Conservation (phyloP, 2,113 vertebrate species). For the Ammodytes marinus region DNA sequence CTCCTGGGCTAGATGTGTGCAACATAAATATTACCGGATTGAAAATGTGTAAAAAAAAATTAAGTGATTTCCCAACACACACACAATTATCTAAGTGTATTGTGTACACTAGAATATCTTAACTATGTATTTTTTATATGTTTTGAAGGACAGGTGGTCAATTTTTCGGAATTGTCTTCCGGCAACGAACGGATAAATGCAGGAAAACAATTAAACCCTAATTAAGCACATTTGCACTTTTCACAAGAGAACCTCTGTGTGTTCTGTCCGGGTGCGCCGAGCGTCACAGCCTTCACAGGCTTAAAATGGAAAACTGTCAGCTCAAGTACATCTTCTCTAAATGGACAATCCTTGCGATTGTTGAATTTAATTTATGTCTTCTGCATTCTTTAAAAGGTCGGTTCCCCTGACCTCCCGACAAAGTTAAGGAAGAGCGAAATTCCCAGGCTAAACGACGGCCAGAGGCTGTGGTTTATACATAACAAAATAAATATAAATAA, state of each 20-base stretch:
- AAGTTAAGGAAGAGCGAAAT: constrained; percentile 87
- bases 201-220: constrained; percentile 22
- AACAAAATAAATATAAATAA: not conserved
- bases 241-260: constrained; percentile 72
- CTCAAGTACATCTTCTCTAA: constrained; percentile 92
- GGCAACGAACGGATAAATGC: constrained; percentile 7
- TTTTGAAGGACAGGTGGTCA: not conserved
- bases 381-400: constrained; percentile 96
- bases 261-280: constrained; percentile 15
- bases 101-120: constrained; percentile 2
- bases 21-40: not conserved
- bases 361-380: constrained; percentile 97
- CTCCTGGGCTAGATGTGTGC: not conserved
- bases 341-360: constrained; percentile 90
- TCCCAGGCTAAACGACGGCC: constrained; percentile 73
- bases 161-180: constrained; percentile 8
- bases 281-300: constrained; percentile 64
- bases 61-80: not conserved
- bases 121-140: not conserved
- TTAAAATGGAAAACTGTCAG: constrained; percentile 88
- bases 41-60: not conserved
- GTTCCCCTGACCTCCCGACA: constrained; percentile 93
- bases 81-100: not conserved
- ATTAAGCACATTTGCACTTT: constrained; percentile 54
- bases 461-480: constrained; percentile 12